Percentiles rank a stretch among this genome's conserved stretches.
These are phyloP conservation scores for Oryctolagus cuniculus DNA, from an alignment of 2,113 vertebrate genomes.

Conservation along the genomic window DNA sequence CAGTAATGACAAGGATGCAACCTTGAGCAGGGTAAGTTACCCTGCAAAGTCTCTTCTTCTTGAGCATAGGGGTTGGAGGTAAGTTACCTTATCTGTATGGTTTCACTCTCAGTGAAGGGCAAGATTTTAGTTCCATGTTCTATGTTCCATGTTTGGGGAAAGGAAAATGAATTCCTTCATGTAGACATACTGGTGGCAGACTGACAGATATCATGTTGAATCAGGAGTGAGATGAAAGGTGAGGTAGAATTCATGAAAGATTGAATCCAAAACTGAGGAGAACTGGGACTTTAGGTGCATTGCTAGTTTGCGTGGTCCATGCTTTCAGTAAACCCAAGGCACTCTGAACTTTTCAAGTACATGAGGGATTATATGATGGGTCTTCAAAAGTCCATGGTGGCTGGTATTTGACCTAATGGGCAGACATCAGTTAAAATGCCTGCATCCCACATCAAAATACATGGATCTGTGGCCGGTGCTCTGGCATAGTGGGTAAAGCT, in stretches of 20 bases:
- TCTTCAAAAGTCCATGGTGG: too few species aligned
- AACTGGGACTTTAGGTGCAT: background rate
- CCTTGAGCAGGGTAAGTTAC: background rate
- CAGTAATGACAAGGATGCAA: background rate
- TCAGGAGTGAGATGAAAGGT: background rate
- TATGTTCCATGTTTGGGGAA: background rate
- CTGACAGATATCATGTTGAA: background rate
- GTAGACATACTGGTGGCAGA: background rate
- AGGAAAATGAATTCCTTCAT: background rate
- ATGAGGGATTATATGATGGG: background rate
- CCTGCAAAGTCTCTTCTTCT: background rate
- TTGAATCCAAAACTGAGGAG: background rate
- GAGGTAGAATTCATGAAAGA: background rate
- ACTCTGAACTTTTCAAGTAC: background rate
- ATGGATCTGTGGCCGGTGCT: too few species aligned
- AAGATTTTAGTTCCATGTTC: background rate
- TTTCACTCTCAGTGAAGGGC: background rate
- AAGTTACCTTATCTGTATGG: background rate
- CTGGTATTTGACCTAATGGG: too few species aligned
- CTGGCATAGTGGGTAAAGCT: too few species aligned
- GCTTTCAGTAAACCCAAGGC: background rate
- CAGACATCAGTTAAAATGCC: too few species aligned
- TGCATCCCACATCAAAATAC: too few species aligned
- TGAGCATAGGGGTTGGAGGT: background rate
- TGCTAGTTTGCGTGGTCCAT: background rate